Conservation (phyloP, 2,113 vertebrate genomes). For the Conger conger region DNA sequence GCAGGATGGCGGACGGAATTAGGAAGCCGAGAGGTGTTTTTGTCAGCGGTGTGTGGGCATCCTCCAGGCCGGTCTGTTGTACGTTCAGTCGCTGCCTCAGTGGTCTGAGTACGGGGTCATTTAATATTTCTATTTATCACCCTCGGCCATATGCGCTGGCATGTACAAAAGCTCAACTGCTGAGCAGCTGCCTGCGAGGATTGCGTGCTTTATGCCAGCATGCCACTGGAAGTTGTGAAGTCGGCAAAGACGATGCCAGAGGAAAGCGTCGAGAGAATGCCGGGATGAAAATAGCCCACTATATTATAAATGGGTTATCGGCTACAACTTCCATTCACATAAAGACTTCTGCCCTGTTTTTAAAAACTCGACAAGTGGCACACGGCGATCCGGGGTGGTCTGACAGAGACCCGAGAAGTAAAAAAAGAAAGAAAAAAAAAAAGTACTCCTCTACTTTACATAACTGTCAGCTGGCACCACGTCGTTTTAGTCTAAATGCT, state of each 20-base stretch:
- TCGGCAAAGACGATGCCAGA: constrained; percentile 81
- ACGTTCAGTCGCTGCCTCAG: constrained; percentile 20
- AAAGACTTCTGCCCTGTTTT: not conserved
- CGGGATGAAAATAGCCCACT: constrained; percentile 86
- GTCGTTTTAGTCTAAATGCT: not conserved
- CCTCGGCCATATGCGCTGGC: constrained; percentile 80
- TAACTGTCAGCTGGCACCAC: not conserved
- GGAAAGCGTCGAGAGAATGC: constrained; percentile 82
- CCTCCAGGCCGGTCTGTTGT: no score
- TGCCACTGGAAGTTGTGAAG: constrained; percentile 83
- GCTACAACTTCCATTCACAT: constrained; percentile 18
- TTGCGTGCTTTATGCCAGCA: constrained; percentile 83
- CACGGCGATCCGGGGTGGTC: not conserved
- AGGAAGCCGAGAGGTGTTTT: not conserved
- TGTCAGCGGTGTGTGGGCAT: not conserved
- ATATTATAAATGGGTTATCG: constrained; percentile 27
- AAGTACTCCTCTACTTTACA: no score
- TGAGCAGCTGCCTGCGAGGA: constrained; percentile 86
- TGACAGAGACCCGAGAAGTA: not conserved
- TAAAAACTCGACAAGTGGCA: not conserved
- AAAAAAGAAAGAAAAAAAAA: no score
- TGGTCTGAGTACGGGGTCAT: constrained; percentile 59
- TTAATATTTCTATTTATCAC: constrained; percentile 86
- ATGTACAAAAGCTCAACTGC: constrained; percentile 82
- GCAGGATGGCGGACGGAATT: not conserved